phyloP scores from a whole-genome alignment of 2,888 invertebrate genomes.

The Pyrochroa serraticornis region DNA sequence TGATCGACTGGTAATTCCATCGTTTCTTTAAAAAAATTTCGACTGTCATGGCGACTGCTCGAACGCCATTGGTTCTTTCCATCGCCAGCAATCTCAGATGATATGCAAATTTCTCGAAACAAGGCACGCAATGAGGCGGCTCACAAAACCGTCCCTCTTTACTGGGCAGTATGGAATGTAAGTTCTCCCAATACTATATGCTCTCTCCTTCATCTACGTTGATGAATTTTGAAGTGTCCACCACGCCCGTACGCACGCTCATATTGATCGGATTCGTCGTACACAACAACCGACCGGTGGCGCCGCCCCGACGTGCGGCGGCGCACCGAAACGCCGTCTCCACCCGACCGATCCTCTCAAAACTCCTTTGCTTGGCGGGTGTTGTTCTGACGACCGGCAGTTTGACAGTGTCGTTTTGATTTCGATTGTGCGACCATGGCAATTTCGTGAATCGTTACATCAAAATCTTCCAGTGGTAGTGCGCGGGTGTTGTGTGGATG shows the following conservation, averaged over 20 bases:
- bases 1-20: no score
- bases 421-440: slow-evolving; percentile 4
- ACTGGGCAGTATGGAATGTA: slow-evolving; percentile 13
- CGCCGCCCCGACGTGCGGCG: slow-evolving; percentile 59
- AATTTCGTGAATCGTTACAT: neutral
- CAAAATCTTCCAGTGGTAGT: slow-evolving; percentile 2
- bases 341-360: slow-evolving; percentile 34
- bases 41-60: no score
- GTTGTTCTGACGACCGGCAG: slow-evolving; percentile 17
- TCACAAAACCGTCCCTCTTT: slow-evolving; percentile 6
- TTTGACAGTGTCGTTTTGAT: slow-evolving; percentile 2
- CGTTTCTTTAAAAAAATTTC: no score
- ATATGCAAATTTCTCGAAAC: slow-evolving; percentile 17
- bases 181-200: slow-evolving; percentile 4
- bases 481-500: slow-evolving; percentile 15
- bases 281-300: slow-evolving; percentile 49
- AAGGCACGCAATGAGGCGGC: slow-evolving; percentile 22
- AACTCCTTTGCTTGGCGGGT: slow-evolving; percentile 21
- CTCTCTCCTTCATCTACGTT: slow-evolving; percentile 16
- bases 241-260: slow-evolving; percentile 60
- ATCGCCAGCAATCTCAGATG: neutral
- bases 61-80: no score
- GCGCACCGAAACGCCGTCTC: slow-evolving; percentile 51
- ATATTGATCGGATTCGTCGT: slow-evolving; percentile 51
- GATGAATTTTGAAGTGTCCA: slow-evolving; percentile 35